Evolutionary conservation across 2,797 vertebrate species (phyloP).

Genomic region (Siniperca scherzeri): DNA sequence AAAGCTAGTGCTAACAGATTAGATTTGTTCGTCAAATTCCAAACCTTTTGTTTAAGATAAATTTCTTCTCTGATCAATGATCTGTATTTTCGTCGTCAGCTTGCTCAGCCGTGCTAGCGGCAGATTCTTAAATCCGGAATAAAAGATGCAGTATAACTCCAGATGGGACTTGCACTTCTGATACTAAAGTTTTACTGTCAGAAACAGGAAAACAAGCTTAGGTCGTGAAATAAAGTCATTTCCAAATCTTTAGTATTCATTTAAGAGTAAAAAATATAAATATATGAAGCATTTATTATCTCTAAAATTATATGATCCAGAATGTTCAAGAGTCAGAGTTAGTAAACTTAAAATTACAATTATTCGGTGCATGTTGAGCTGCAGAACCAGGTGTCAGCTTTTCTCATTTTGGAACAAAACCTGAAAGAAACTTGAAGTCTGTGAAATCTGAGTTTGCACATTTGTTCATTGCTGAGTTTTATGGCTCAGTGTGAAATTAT

Average conservation of each 20-base stretch:
- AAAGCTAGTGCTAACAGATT: not conserved
- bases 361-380: not conserved
- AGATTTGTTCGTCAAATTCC: not conserved
- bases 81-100: not conserved
- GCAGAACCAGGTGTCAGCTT: constrained; percentile 17
- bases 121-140: not conserved
- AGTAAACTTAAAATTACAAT: not conserved
- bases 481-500: constrained; percentile 2
- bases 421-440: not conserved
- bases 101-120: constrained; percentile 7
- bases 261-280: not conserved
- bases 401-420: constrained; percentile 10
- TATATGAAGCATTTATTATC: not conserved
- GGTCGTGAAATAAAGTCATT: constrained; percentile 16
- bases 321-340: constrained; percentile 3
- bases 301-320: not conserved
- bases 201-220: constrained; percentile 26
- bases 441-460: constrained; percentile 16
- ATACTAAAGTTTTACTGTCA: constrained; percentile 46
- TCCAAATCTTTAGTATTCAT: constrained; percentile 7
- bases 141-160: constrained; percentile 17
- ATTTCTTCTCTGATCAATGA: not conserved
- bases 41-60: not conserved
- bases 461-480: constrained; percentile 15
- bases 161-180: constrained; percentile 33